Evolutionary conservation across 2,797 vertebrate genomes (phyloP).

Genomic region (Lacerta agilis): DNA sequence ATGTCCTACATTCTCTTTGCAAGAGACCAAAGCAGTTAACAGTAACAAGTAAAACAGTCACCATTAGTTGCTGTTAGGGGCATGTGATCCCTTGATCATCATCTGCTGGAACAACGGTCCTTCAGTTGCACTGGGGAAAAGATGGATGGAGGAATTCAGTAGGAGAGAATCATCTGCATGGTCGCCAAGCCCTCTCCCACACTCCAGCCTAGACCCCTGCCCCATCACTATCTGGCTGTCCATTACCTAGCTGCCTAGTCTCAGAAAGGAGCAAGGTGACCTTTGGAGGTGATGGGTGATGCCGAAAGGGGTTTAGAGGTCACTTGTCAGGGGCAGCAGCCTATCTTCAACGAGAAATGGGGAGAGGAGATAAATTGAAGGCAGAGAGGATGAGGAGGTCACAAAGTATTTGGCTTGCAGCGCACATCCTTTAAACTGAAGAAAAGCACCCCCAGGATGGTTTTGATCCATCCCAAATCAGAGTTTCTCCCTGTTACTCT

Average conservation of each 20-base stretch:
- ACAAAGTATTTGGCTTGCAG: background rate
- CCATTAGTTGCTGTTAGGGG: background rate
- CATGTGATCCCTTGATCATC: background rate
- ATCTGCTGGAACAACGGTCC: background rate
- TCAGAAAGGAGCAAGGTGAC: background rate
- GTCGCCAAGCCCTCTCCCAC: background rate
- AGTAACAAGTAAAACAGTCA: background rate
- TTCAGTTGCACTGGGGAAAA: background rate
- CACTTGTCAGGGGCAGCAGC: background rate
- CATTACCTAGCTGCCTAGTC: background rate
- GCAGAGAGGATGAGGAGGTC: background rate
- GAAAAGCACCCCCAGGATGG: background rate
- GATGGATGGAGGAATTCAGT: background rate
- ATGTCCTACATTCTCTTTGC: background rate
- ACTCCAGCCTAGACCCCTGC: background rate
- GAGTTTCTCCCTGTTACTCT: constrained; percentile 48
- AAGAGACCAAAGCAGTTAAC: background rate
- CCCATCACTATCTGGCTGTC: background rate
- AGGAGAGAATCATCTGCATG: background rate
- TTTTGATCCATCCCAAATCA: background rate
- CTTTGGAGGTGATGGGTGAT: background rate
- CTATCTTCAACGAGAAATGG: background rate
- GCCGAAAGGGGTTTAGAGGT: background rate
- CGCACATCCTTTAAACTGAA: background rate
- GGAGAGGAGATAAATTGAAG: background rate